Conservation (phyloP, 2,797 vertebrate species). For the Coranthus polyacanthus region DNA sequence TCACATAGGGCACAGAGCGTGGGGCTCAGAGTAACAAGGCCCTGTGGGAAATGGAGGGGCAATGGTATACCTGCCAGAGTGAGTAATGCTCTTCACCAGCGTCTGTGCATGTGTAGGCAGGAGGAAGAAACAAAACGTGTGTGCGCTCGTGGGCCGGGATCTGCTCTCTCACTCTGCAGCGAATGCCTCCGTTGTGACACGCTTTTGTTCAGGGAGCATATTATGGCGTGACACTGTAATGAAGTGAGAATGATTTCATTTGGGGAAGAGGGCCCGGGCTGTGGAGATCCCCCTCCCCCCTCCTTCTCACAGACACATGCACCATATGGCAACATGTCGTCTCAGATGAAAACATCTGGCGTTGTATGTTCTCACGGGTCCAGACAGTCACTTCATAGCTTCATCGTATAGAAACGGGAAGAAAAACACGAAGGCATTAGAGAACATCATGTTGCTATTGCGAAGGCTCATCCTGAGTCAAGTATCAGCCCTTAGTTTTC, state of each 20-base stretch:
- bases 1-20: constrained; percentile 63
- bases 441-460: not conserved
- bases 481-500: no score
- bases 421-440: not conserved
- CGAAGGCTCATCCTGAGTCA: no score
- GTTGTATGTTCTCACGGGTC: constrained; percentile 24
- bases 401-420: constrained; percentile 22
- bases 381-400: constrained; percentile 28
- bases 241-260: constrained; percentile 75
- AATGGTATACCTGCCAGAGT: constrained; percentile 67
- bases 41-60: constrained; percentile 61
- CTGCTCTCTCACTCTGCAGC: no score
- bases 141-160: no score
- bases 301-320: not conserved
- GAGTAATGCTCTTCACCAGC: constrained; percentile 66
- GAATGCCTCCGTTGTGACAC: constrained; percentile 10
- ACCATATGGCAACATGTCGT: constrained; percentile 66
- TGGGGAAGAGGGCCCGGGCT: constrained; percentile 28
- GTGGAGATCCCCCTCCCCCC: constrained; percentile 8
- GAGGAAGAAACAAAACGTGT: constrained; percentile 44
- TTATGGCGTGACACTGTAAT: constrained; percentile 69
- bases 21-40: constrained; percentile 70
- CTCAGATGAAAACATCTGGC: constrained; percentile 76
- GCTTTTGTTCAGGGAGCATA: constrained; percentile 61
- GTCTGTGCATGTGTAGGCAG: no score